Evolutionary conservation across 2,888 invertebrate genomes (phyloP).

Genomic region (Morpho helenor): DNA sequence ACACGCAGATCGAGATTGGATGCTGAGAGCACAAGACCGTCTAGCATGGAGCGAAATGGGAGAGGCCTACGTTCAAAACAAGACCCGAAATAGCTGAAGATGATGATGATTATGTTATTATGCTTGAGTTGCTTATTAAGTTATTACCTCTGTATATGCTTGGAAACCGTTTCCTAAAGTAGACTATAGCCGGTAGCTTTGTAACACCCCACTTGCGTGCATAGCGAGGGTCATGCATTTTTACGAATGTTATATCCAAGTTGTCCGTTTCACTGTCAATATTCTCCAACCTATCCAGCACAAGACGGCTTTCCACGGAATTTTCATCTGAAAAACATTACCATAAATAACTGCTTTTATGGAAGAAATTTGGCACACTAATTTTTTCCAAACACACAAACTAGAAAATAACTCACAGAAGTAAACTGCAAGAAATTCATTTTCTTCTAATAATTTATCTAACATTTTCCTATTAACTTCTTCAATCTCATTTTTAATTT

Average conservation of each 20-base stretch:
- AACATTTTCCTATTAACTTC: slow-evolving; percentile 98
- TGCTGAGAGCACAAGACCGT: too few species aligned
- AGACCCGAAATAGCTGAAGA: too few species aligned
- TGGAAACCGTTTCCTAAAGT: slow-evolving; percentile 94
- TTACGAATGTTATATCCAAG: slow-evolving; percentile 95
- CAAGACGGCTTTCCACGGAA: slow-evolving; percentile 89
- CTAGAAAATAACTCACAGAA: slow-evolving; percentile 87
- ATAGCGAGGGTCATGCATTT: slow-evolving; percentile 94
- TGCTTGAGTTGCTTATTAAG: neutral
- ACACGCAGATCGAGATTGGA: too few species aligned
- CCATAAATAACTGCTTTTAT: neutral
- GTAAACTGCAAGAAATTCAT: slow-evolving; percentile 96
- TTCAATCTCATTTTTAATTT: slow-evolving; percentile 97
- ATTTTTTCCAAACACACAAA: neutral
- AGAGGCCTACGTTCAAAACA: too few species aligned
- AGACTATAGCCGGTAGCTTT: slow-evolving; percentile 93
- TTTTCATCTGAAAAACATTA: slow-evolving; percentile 83
- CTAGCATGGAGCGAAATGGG: too few species aligned
- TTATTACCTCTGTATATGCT: slow-evolving; percentile 91
- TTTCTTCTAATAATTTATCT: slow-evolving; percentile 95
- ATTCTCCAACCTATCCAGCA: slow-evolving; percentile 91
- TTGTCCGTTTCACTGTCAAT: slow-evolving; percentile 97
- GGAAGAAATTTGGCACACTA: neutral
- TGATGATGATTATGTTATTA: too few species aligned
- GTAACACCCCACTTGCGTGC: slow-evolving; percentile 97